Percentiles rank a stretch among this genome's conserved stretches.
These are phyloP conservation scores for Rissa tridactyla DNA, from an alignment of 2,113 vertebrate species.

Conservation along the genomic window DNA sequence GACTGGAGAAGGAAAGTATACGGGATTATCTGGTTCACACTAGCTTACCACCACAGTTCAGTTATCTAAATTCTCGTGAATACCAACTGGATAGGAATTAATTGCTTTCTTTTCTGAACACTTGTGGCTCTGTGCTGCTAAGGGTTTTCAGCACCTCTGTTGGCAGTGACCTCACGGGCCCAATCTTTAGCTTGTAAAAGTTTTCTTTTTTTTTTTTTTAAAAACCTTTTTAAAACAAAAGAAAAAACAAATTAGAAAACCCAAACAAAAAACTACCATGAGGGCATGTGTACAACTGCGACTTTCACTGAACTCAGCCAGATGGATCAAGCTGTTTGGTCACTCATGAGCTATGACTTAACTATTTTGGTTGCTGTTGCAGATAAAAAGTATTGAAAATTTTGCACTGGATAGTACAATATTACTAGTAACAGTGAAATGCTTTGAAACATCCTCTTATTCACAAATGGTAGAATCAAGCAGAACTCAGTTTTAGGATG, in stretches of 20 bases:
- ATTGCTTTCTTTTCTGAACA: not conserved
- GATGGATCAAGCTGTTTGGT: not conserved
- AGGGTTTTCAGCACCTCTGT: not conserved
- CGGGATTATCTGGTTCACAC: not conserved
- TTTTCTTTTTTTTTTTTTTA: not conserved
- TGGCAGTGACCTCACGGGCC: not conserved
- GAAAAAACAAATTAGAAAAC: not conserved
- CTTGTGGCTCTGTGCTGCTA: not conserved
- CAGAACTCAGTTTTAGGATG: not conserved
- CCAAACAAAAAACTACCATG: not conserved
- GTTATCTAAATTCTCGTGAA: not conserved
- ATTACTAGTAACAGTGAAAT: not conserved
- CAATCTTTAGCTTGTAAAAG: not conserved
- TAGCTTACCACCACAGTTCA: not conserved
- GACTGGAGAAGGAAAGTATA: not conserved
- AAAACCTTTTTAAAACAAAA: not conserved
- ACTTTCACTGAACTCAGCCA: not conserved
- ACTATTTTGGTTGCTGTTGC: not conserved
- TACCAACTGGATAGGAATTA: not conserved
- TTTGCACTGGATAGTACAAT: not conserved
- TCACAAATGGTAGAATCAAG: not conserved
- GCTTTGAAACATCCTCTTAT: not conserved
- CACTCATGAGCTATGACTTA: not conserved
- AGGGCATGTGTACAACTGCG: not conserved
- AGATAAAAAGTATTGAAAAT: not conserved